Evolutionary conservation across 2,797 vertebrate genomes (phyloP).

Genomic region (Zenarchopterus dispar): DNA sequence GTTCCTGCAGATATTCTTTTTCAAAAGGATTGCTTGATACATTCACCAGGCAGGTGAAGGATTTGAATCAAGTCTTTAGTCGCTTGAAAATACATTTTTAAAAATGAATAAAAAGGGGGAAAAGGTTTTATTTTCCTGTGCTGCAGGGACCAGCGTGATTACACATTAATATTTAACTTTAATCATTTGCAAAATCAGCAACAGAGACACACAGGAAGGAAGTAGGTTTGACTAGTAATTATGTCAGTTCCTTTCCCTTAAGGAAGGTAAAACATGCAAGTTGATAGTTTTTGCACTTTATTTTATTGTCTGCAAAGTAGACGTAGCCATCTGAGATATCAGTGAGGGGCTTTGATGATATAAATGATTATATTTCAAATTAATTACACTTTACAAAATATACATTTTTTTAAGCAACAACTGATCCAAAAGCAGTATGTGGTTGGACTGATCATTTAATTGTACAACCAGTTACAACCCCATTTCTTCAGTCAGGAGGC

Average conservation of each 20-base stretch:
- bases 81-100: background rate
- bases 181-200: slow-evolving; percentile 2
- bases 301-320: background rate
- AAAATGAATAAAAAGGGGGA: background rate
- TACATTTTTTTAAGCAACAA: no score
- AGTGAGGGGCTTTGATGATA: no score
- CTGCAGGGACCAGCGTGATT: background rate
- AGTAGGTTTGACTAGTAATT: background rate
- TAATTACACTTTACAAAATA: no score
- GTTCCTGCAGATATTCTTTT: background rate
- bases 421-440: no score
- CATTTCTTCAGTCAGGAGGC: no score
- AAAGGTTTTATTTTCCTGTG: no score
- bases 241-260: background rate
- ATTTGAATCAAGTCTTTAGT: no score
- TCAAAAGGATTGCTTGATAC: background rate
- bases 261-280: background rate
- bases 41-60: no score
- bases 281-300: background rate
- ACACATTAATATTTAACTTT: background rate
- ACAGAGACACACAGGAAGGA: slow-evolving; percentile 1
- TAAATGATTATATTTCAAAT: no score
- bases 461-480: no score
- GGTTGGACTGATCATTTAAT: no score
- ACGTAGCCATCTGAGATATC: no score